Base-by-base conservation (phyloP, 2,113 vertebrate species). In the Hypocryptadius cinnamomeus region DNA sequence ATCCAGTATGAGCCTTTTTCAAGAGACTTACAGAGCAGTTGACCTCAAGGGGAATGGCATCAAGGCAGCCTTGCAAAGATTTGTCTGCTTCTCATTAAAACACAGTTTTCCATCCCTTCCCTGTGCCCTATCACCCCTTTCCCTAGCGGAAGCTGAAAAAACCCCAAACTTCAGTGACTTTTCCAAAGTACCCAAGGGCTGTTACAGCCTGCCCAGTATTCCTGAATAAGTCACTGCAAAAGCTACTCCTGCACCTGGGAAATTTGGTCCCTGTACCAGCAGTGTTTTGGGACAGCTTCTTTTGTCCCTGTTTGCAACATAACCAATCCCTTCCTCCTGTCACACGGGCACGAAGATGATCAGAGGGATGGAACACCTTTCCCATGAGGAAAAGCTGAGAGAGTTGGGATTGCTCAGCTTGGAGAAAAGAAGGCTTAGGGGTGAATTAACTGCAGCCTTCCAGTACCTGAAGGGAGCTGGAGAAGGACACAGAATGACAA, bases 281-380 rank as follows among this genome's bases (percentile, higher is more conserved):
- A 5, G 11, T 16, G 31, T 39, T 73, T 71, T 3, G 7, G 31
- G 50, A 51, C 24, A 10, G 1, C 50, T 85, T 57, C 4, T 85
- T 65, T 45, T 33, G 33, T 16, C 14, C 6, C 19, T 24, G 4
- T 45, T 78, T 61, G 35, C 45, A 83, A 33, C 11, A 60, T 20
- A 66, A 79, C 13, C 44, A 8, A 11, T 20, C 80, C 35, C 39
- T 70, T 60, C 25, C 71, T 63, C 57, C 47, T n/a, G 59, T 54
- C 19, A 2, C 54, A 13, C 19, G 16, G 47, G n/a, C 30, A 54
- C 0, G 0, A 56, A 54, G 35, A 56, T 31, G 10, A 61, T 54
- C 42, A 69, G 35, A 63, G 40, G 22, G n/a, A 23, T 14, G 14
- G 87, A 69, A 35, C 11, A 13, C 6, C 25, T 27, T 30, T 33